These are phyloP conservation scores for Rhinogobius similis DNA, from an alignment of 2,113 vertebrate species.

Conservation along the genomic window DNA sequence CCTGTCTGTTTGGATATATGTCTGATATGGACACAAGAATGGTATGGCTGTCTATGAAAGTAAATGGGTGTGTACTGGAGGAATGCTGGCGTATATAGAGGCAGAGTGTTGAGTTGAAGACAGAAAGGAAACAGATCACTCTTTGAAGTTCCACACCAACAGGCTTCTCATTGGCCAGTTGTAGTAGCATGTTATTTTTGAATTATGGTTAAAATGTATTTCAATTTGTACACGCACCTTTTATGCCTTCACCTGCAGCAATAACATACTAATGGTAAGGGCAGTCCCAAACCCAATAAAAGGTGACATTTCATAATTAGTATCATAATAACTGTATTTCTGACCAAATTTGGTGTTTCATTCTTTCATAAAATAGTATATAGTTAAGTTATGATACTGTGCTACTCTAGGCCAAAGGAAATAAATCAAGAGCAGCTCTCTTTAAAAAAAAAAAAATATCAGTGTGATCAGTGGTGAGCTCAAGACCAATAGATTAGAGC, in stretches of 20 bases:
- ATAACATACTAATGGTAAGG: neutral
- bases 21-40: constrained; percentile 26
- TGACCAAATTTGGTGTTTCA: too few species aligned
- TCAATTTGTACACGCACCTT: neutral
- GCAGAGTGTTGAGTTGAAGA: constrained; percentile 61
- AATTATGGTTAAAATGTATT: neutral
- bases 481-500: neutral
- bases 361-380: too few species aligned
- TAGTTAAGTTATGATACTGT: neutral
- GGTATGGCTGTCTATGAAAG: constrained; percentile 20
- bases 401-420: neutral
- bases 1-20: constrained; percentile 51
- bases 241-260: neutral
- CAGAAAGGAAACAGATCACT: constrained; percentile 71
- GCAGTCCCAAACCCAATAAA: too few species aligned
- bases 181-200: neutral
- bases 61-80: constrained; percentile 27
- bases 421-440: too few species aligned
- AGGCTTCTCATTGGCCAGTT: neutral
- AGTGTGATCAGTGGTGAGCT: neutral
- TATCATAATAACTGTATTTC: too few species aligned
- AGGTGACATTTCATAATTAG: too few species aligned
- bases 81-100: constrained; percentile 27
- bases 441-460: too few species aligned
- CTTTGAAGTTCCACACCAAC: constrained; percentile 20